Conservation (phyloP, 2,797 vertebrate species). For the Aulostomus chinensis region DNA sequence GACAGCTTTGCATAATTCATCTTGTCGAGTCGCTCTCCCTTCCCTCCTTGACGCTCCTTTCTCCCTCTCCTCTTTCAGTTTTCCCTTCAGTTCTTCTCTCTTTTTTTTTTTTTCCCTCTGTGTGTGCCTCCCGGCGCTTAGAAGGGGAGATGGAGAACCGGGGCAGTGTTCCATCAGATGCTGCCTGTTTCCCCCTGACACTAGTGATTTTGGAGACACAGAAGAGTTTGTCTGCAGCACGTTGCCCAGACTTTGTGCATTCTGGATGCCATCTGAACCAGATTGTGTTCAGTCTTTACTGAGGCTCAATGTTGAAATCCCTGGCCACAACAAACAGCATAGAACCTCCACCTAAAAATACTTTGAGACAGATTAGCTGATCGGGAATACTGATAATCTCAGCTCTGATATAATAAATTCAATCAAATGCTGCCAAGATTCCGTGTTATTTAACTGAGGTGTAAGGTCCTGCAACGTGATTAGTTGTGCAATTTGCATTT, state of each 20-base stretch:
- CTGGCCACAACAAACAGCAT: slow-evolving; percentile 33
- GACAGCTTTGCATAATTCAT: slow-evolving; percentile 95
- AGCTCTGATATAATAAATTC: not conserved
- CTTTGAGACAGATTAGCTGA: not conserved
- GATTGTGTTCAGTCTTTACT: slow-evolving; percentile 60
- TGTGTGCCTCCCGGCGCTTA: slow-evolving; percentile 54
- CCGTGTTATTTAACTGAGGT: not conserved
- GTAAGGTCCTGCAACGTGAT: too few relatives aligned
- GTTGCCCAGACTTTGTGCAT: slow-evolving; percentile 66
- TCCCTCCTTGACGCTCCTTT: slow-evolving; percentile 59
- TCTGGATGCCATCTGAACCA: slow-evolving; percentile 69
- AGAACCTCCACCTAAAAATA: slow-evolving; percentile 45
- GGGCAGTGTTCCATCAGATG: slow-evolving; percentile 75
- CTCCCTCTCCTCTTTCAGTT: slow-evolving; percentile 62
- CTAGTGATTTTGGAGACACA: slow-evolving; percentile 75
- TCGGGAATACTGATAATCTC: not conserved
- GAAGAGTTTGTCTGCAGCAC: slow-evolving; percentile 74
- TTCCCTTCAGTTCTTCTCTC: slow-evolving; percentile 49
- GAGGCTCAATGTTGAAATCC: slow-evolving; percentile 47
- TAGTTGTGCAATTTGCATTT: too few relatives aligned
- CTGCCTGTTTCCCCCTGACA: slow-evolving; percentile 72
- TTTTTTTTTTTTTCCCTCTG: slow-evolving; percentile 9
- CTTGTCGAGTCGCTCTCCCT: slow-evolving; percentile 66
- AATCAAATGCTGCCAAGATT: not conserved
- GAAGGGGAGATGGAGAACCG: slow-evolving; percentile 55